Evolutionary conservation across 1,140 invertebrate genomes (phyloP).

Genomic region (Whitmania pigra): DNA sequence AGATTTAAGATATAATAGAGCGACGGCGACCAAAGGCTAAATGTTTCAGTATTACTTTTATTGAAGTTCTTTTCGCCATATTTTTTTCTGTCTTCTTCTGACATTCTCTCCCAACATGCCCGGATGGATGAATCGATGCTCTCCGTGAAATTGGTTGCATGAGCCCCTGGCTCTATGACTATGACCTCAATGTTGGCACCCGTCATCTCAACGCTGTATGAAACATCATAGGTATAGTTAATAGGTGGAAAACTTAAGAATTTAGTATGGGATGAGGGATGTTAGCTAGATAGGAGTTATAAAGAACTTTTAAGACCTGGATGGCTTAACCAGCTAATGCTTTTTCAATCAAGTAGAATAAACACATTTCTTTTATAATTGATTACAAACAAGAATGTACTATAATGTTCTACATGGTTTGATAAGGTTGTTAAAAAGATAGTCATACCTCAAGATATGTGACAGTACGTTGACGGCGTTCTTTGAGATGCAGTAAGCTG

Average conservation of each 20-base stretch:
- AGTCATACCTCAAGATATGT: neutral
- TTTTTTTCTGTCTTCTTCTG: neutral
- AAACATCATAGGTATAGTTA: no score
- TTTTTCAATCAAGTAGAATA: neutral
- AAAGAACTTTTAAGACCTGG: neutral
- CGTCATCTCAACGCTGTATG: neutral
- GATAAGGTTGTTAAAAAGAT: neutral
- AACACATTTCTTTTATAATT: neutral
- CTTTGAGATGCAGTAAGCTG: slow-evolving; percentile 1
- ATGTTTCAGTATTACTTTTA: neutral
- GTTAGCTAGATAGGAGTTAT: neutral
- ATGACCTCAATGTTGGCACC: neutral
- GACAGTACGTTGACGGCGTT: neutral
- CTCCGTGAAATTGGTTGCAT: neutral
- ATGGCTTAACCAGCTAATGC: neutral
- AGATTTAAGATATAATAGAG: neutral
- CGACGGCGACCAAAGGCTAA: neutral
- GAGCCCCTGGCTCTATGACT: neutral
- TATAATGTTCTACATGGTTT: neutral
- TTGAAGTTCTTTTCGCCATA: neutral
- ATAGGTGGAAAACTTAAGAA: neutral
- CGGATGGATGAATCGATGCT: neutral
- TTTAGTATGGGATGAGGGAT: neutral
- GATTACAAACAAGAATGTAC: neutral
- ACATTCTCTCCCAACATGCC: slow-evolving; percentile 6